Evolutionary conservation across 2,888 invertebrate genomes (phyloP).

Genomic region (Aleiodes leptofemur): DNA sequence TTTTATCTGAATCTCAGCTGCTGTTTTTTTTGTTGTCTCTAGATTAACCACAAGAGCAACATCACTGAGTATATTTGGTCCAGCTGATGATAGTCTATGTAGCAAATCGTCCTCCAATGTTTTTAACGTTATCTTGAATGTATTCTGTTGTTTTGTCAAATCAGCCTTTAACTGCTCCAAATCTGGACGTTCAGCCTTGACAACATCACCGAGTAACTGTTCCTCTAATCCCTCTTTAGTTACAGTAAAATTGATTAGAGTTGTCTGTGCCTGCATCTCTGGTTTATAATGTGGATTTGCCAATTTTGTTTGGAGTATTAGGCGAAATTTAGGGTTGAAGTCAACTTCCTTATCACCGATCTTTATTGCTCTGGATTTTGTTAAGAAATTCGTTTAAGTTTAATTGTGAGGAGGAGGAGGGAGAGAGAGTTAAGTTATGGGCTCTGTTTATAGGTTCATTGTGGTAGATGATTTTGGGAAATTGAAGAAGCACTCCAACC

Average conservation of each 20-base stretch:
- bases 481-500: too few species aligned
- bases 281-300: constrained; percentile 98
- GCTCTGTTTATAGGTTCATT: too few species aligned
- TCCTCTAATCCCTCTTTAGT: constrained; percentile 95
- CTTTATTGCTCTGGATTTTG: constrained; percentile 79
- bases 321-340: constrained; percentile 87
- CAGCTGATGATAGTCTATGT: constrained; percentile 90
- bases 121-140: constrained; percentile 95
- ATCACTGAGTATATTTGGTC: constrained; percentile 94
- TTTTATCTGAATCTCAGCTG: constrained; percentile 91
- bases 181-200: constrained; percentile 94
- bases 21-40: constrained; percentile 94
- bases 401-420: too few species aligned
- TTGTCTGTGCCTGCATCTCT: constrained; percentile 97
- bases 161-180: constrained; percentile 88
- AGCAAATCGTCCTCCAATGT: constrained; percentile 93
- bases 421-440: too few species aligned
- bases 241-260: constrained; percentile 96
- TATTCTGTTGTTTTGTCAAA: constrained; percentile 94
- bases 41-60: constrained; percentile 93
- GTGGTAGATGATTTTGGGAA: too few species aligned
- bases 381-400: constrained; percentile 29
- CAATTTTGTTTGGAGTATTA: constrained; percentile 94
- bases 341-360: constrained; percentile 96
- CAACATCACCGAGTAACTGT: constrained; percentile 94